Evolutionary conservation across 2,888 invertebrate species (phyloP), one percentile per base, ranked within the genome.

Genomic region (Tillus elongatus): DNA sequence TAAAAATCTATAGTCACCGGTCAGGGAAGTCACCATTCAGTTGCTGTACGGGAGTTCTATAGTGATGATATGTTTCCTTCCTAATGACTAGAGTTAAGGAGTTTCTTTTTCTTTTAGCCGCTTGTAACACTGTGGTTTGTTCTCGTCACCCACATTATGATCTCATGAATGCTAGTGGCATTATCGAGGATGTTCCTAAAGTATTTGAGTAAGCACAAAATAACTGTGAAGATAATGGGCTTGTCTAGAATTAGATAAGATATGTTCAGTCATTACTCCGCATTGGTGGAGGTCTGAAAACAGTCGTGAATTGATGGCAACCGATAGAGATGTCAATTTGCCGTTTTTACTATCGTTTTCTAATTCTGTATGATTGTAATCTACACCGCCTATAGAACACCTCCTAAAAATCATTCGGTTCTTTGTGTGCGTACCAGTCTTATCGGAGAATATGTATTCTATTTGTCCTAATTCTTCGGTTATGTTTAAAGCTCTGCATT

Each of bases 111-210:
- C 77, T 92, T 13, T 70, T 97, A 63, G 87, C 96, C 10, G 77
- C 95, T 41, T 97, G 97, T 66, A 97, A 97, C 68, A 96, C 96
- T 0, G 96, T 97, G 4, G 87, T 96, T 36, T 95, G 96, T 35
- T 86, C 91, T 47, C 75, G 79, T 33, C 84, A 85, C 60, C 91
- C 92, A 4, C 81, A 82, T 61, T 70, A 72, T 48, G 81, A 80
- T 60, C 64, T 70, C 49, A 82, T 87, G 78, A 79, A 80, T 60
- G 73, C 81, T 36, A 82, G 78, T 58, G 79, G 79, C 13, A 57
- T 60, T 24, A 73, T 77, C 34, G 74, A 79, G 52, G 34, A 43
- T 3, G n/a, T n/a, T n/a, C 39, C 49, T 3, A 47, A 37, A 28
- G 42, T 46, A 12, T 57, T 53, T 33, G 48, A 54, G 12, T n/a